Conservation (phyloP, 2,888 invertebrate species). For the Chaitophorus viminalis region DNA sequence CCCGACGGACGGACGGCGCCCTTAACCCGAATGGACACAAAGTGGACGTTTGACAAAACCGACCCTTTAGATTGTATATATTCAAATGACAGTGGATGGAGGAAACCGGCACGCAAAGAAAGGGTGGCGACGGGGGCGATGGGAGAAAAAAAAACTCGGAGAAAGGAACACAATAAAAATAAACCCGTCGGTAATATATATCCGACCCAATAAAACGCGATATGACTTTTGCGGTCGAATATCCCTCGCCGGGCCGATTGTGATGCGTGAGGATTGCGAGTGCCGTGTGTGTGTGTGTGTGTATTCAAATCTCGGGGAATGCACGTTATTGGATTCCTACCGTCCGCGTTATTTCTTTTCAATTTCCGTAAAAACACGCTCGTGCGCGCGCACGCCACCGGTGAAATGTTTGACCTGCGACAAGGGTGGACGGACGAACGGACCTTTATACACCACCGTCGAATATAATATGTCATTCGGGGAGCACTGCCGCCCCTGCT, state of each 20-base stretch:
- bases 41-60: constrained; percentile 61
- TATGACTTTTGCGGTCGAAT: constrained; percentile 61
- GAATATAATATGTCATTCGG: constrained; percentile 23
- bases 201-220: constrained; percentile 60
- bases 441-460: neutral
- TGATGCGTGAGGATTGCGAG: neutral
- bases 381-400: neutral
- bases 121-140: too few species aligned
- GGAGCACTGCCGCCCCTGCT: neutral
- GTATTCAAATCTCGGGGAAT: constrained; percentile 60
- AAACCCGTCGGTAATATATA: constrained; percentile 58
- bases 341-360: constrained; percentile 59
- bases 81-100: constrained; percentile 54
- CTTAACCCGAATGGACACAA: constrained; percentile 61
- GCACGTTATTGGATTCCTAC: constrained; percentile 57
- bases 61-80: constrained; percentile 61
- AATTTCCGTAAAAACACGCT: constrained; percentile 25
- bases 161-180: constrained; percentile 57
- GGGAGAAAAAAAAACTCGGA: neutral
- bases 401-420: constrained; percentile 53
- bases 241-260: neutral
- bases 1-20: constrained; percentile 57
- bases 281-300: neutral
- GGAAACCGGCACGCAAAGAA: neutral
- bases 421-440: neutral